A percentile compares a stretch with the other conserved stretches of the same genome.
Evolutionary conservation across 2,113 vertebrate genomes (phyloP).

Genomic region (Orientallactaga bullata): DNA sequence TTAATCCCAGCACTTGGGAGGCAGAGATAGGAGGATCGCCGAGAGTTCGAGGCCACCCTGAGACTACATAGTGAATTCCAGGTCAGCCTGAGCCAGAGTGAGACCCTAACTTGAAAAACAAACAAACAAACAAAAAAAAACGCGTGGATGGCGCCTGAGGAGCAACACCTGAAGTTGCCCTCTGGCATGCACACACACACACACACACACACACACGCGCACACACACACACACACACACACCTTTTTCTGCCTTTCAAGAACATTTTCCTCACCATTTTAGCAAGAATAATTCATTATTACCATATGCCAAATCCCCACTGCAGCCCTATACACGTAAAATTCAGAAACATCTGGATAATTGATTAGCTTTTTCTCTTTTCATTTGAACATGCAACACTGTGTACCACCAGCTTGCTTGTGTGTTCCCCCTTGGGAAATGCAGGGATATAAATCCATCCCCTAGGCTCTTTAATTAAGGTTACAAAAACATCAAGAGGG

Average conservation of each 20-base stretch:
- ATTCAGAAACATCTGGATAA: constrained; percentile 62
- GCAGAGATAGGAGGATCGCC: no score
- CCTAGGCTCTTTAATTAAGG: constrained; percentile 69
- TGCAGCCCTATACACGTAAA: constrained; percentile 23
- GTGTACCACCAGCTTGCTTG: constrained; percentile 30
- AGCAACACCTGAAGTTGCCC: no score
- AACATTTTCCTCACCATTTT: not conserved
- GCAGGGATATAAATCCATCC: not conserved
- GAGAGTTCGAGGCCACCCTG: no score
- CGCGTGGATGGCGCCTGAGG: no score
- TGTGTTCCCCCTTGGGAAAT: not conserved
- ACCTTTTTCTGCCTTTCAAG: constrained; percentile 1
- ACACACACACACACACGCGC: no score
- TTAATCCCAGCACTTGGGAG: no score
- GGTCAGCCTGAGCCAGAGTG: no score
- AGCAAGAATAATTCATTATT: constrained; percentile 54
- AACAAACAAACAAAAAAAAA: no score
- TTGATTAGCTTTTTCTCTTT: constrained; percentile 57
- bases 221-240: not conserved
- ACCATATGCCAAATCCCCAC: constrained; percentile 19
- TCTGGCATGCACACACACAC: no score
- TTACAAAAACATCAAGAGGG: constrained; percentile 67
- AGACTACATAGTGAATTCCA: no score
- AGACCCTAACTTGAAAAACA: no score
- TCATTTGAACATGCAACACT: not conserved